These are phyloP conservation scores for Cliona cf. orientalis DNA, from an alignment of 37 sponge, comb jelly and placozoan species.

Conservation along the genomic window DNA sequence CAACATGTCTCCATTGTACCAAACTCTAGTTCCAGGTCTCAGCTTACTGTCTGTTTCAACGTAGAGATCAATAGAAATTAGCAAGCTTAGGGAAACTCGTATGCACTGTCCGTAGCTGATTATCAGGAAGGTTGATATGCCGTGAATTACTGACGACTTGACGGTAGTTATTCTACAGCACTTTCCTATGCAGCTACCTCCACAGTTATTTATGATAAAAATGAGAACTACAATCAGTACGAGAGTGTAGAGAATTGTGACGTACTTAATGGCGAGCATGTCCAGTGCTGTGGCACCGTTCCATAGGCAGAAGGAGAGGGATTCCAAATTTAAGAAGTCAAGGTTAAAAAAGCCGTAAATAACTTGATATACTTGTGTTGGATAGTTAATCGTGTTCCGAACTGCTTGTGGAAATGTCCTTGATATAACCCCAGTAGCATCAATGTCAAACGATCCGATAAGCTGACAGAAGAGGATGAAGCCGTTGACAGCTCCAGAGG, in stretches of 20 bases:
- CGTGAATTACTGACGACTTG: constrained; percentile 19
- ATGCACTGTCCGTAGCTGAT: constrained; percentile 30
- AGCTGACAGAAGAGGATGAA: constrained; percentile 46
- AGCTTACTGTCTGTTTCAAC: neutral
- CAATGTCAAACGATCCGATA: constrained; percentile 11
- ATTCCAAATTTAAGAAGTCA: constrained; percentile 37
- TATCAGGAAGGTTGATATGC: constrained; percentile 33
- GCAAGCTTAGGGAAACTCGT: neutral
- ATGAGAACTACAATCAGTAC: neutral
- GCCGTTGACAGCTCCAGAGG: constrained; percentile 40
- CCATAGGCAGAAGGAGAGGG: constrained; percentile 57
- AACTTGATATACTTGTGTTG: neutral
- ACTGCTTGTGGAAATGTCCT: neutral
- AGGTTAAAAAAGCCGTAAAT: constrained; percentile 55
- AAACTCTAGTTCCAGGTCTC: neutral
- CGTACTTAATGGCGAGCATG: constrained; percentile 42
- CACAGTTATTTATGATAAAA: constrained; percentile 7
- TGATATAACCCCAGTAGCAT: constrained; percentile 10
- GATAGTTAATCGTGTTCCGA: neutral
- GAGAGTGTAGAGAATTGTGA: constrained; percentile 18
- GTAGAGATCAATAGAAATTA: neutral
- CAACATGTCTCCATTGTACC: constrained; percentile 23
- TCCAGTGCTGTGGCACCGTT: constrained; percentile 41
- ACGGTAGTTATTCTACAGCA: neutral
- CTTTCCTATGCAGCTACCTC: neutral